Conservation (phyloP, 2,888 invertebrate genomes). For the Chrysopilus asiliformis region DNA sequence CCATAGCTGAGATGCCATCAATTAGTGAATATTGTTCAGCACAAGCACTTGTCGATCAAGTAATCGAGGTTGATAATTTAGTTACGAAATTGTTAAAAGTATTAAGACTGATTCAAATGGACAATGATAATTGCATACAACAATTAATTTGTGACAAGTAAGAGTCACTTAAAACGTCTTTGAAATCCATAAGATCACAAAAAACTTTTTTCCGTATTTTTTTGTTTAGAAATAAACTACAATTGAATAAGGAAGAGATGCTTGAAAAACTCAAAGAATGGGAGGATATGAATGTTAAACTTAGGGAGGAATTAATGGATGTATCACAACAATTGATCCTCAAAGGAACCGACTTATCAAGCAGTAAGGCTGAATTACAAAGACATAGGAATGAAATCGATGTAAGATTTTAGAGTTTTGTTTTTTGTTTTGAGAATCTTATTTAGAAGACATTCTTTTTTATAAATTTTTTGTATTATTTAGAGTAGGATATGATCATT, state of each 20-base stretch:
- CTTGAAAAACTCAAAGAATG: slow-evolving; percentile 41
- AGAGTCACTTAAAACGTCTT: slow-evolving; percentile 16
- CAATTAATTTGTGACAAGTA: slow-evolving; percentile 52
- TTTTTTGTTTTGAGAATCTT: too few species aligned
- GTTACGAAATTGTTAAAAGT: slow-evolving; percentile 60
- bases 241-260: slow-evolving; percentile 35
- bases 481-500: too few species aligned
- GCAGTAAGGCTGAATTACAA: slow-evolving; percentile 40
- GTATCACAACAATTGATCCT: slow-evolving; percentile 39
- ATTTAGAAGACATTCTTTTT: too few species aligned
- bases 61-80: slow-evolving; percentile 60
- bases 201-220: background rate
- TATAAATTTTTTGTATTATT: too few species aligned
- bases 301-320: slow-evolving; percentile 43
- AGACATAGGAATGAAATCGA: slow-evolving; percentile 44
- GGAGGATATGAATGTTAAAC: slow-evolving; percentile 40
- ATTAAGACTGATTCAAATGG: slow-evolving; percentile 56
- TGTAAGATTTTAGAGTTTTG: slow-evolving; percentile 37
- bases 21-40: slow-evolving; percentile 41
- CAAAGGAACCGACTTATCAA: slow-evolving; percentile 40
- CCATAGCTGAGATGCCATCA: slow-evolving; percentile 37
- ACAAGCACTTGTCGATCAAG: slow-evolving; percentile 54
- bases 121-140: slow-evolving; percentile 52
- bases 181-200: background rate
- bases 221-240: slow-evolving; percentile 30